Base-by-base conservation (phyloP, 2,888 invertebrate species). In the Scrobipalpa costella region DNA sequence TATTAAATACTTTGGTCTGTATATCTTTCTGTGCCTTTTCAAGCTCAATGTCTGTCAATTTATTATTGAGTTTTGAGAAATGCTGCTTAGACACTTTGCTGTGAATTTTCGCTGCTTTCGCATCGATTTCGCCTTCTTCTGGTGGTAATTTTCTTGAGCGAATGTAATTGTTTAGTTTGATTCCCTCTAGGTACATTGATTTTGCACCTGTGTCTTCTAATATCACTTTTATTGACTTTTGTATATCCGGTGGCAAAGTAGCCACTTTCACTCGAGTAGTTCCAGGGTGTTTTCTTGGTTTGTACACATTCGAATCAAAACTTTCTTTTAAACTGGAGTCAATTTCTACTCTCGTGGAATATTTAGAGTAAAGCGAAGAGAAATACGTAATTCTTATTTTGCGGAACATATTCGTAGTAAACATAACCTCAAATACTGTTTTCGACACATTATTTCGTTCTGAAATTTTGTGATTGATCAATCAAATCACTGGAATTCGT, bases 241-340 rank as follows among this genome's bases (percentile, higher is more conserved):
- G 77, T 64, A 96, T 91, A 64, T 93, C 89, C 0, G 91, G 81
- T 0, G 97, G 96, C 13, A 96, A 75, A 2, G 80, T 67, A 0
- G 93, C 86, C 1, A 88, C 76, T 71, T 86, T 93, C 0, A 92
- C 81, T 68, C 92, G 90, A 0, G 93, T 84, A 57, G 94, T 92
- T 33, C 97, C 97, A 0, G 96, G 95, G 86, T 97, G 97, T 64
- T 93, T 92, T 61, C 93, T 92, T 0, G 95, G 94, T 79, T 95
- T 95, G 66, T 83, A 86, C 64, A 92, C 82, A 40, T 92, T 91
- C 57, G 92, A 78, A 2, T 86, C 88, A 55, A 94, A 88, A 69
- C 83, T 83, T 36, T 92, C 85, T 62, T 86, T 81, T 3, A 94
- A 75, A 57, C 73, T 81, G 33, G 92, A 82, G 70, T 93, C 92